These are phyloP conservation scores for Drosophila bifasciata DNA, from an alignment of 1,140 invertebrate species.

Conservation along the genomic window DNA sequence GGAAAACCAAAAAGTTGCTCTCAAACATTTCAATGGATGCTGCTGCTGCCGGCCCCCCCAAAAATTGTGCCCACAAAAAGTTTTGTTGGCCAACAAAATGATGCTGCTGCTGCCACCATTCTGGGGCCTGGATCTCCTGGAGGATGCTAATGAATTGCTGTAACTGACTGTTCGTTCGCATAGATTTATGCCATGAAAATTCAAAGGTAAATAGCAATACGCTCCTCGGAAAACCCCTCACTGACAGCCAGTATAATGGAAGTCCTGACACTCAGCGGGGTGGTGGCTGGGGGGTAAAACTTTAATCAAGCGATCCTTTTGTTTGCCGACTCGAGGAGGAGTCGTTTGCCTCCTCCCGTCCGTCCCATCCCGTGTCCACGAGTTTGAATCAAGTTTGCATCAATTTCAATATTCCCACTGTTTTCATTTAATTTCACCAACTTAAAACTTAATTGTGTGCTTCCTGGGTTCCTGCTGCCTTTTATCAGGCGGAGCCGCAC, in stretches of 20 bases:
- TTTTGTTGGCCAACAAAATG: constrained; percentile 8
- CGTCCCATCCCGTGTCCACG: neutral
- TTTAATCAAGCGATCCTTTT: constrained; percentile 77
- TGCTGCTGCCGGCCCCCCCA: constrained; percentile 52
- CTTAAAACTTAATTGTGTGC: constrained; percentile 81
- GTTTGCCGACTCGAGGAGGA: constrained; percentile 44
- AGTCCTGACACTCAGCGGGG: no score
- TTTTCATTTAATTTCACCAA: constrained; percentile 81
- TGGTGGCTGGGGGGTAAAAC: constrained; percentile 23
- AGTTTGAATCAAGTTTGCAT: constrained; percentile 74
- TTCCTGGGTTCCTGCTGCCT: constrained; percentile 46
- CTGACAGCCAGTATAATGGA: constrained; percentile 4
- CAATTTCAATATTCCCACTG: constrained; percentile 82
- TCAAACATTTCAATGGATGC: constrained; percentile 77
- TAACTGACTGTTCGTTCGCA: constrained; percentile 62
- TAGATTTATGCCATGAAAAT: constrained; percentile 77
- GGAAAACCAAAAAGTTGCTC: constrained; percentile 63
- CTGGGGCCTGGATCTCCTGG: neutral
- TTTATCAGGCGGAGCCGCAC: neutral
- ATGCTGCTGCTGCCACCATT: no score
- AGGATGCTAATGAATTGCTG: constrained; percentile 76
- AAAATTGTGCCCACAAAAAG: constrained; percentile 53
- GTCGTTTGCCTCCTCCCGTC: constrained; percentile 15
- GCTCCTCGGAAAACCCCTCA: constrained; percentile 5
- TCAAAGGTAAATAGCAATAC: constrained; percentile 74